Conservation (phyloP, 2,113 vertebrate species). For the Polypterus bichir region DNA sequence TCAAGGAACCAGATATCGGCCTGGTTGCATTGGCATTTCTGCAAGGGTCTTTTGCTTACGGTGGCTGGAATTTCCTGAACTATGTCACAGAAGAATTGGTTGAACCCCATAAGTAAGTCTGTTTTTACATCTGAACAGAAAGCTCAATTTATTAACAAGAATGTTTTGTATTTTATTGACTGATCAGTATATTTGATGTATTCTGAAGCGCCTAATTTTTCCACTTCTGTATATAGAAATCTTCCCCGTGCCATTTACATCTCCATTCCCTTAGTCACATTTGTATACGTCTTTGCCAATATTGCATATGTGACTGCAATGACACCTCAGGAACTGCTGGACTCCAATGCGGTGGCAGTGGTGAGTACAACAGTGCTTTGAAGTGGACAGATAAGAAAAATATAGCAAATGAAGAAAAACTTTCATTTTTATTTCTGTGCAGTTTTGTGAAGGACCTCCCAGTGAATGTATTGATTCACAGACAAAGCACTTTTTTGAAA, state of each 20-base stretch:
- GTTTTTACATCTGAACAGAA: not conserved
- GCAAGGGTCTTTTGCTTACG: slow-evolving; percentile 84
- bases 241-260: slow-evolving; percentile 87
- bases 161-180: not conserved
- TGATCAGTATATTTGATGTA: slow-evolving; percentile 5
- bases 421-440: too few relatives aligned
- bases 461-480: not conserved
- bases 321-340: slow-evolving; percentile 81
- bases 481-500: not conserved
- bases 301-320: slow-evolving; percentile 87
- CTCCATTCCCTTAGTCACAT: slow-evolving; percentile 85
- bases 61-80: slow-evolving; percentile 90
- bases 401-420: too few relatives aligned
- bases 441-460: too few relatives aligned
- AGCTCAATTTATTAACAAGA: too few relatives aligned
- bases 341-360: slow-evolving; percentile 84
- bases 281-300: slow-evolving; percentile 87
- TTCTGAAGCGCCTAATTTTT: not conserved
- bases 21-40: slow-evolving; percentile 75
- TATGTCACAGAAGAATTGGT: slow-evolving; percentile 88
- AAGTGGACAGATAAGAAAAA: too few relatives aligned
- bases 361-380: slow-evolving; percentile 46
- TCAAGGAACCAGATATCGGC: slow-evolving; percentile 70
- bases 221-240: slow-evolving; percentile 47
- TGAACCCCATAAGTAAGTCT: slow-evolving; percentile 70